phyloP scores from a whole-genome alignment of 2,797 vertebrate genomes.

The Vultur gryphus region DNA sequence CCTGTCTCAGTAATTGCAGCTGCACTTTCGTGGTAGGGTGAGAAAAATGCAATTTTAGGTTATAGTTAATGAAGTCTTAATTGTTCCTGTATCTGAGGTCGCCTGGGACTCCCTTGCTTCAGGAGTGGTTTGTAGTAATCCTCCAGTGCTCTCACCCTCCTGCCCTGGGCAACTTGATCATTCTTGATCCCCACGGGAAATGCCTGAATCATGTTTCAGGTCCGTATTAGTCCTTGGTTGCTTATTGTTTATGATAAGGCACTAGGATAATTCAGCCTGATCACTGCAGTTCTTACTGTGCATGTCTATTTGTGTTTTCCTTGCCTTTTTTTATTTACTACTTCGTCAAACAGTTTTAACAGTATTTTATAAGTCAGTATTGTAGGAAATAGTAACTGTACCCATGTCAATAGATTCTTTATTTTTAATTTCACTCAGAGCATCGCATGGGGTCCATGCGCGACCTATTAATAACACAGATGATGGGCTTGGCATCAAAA shows the following conservation, averaged over 20 bases:
- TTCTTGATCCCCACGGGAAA: neutral
- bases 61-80: neutral
- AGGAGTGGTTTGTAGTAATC: neutral
- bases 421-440: neutral
- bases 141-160: neutral
- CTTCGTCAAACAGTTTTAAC: neutral
- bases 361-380: neutral
- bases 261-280: neutral
- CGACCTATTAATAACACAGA: neutral
- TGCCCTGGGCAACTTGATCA: neutral
- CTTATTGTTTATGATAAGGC: neutral
- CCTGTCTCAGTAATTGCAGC: neutral
- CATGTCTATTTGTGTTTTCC: neutral
- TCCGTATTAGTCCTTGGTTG: neutral
- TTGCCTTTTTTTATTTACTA: neutral
- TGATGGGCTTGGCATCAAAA: neutral
- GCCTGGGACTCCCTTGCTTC: neutral
- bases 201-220: accelerated
- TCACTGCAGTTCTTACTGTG: neutral
- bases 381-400: neutral
- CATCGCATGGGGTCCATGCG: accelerated
- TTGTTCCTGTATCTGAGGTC: neutral
- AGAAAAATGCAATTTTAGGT: neutral
- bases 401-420: neutral
- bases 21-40: neutral